These are phyloP conservation scores for Acromyrmex echinatior DNA, from an alignment of 1,140 invertebrate species.

Conservation along the genomic window DNA sequence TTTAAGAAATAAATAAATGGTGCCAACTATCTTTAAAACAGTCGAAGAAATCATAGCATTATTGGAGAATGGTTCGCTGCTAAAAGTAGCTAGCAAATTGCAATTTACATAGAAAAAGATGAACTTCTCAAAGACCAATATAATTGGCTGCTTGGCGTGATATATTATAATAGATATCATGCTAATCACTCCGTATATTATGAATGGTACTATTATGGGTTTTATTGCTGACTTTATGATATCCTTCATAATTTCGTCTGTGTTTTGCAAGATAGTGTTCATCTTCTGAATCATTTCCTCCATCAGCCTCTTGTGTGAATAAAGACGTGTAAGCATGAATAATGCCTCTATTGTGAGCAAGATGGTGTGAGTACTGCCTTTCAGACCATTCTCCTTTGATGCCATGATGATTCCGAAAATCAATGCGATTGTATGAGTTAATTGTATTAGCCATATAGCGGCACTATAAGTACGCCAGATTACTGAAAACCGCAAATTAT, in stretches of 20 bases:
- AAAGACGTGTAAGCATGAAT: slow-evolving; percentile 29
- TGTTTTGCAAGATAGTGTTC: neutral
- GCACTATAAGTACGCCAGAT: slow-evolving; percentile 2
- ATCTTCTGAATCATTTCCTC: slow-evolving; percentile 46
- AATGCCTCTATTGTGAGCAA: slow-evolving; percentile 45
- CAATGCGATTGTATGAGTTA: neutral
- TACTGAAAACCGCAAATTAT: slow-evolving; percentile 10
- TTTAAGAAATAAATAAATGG: slow-evolving; percentile 9
- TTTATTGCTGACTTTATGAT: neutral
- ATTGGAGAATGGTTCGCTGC: slow-evolving; percentile 50
- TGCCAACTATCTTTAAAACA: slow-evolving; percentile 36
- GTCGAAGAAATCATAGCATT: slow-evolving; percentile 6
- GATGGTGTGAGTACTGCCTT: slow-evolving; percentile 40
- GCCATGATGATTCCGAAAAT: slow-evolving; percentile 21
- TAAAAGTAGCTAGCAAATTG: slow-evolving; percentile 55
- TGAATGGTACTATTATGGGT: slow-evolving; percentile 32
- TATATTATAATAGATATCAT: slow-evolving; percentile 32
- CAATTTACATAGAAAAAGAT: slow-evolving; percentile 67
- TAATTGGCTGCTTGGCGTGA: neutral
- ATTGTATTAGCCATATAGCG: slow-evolving; percentile 9
- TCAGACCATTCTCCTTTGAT: slow-evolving; percentile 42
- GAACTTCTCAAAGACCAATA: neutral
- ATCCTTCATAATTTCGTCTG: neutral
- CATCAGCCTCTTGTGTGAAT: slow-evolving; percentile 21
- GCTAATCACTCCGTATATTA: slow-evolving; percentile 39